Percentiles rank a stretch among this genome's conserved stretches.
These are phyloP conservation scores for Atherinosoma microstoma DNA, from an alignment of 2,797 vertebrate genomes.

Conservation along the genomic window DNA sequence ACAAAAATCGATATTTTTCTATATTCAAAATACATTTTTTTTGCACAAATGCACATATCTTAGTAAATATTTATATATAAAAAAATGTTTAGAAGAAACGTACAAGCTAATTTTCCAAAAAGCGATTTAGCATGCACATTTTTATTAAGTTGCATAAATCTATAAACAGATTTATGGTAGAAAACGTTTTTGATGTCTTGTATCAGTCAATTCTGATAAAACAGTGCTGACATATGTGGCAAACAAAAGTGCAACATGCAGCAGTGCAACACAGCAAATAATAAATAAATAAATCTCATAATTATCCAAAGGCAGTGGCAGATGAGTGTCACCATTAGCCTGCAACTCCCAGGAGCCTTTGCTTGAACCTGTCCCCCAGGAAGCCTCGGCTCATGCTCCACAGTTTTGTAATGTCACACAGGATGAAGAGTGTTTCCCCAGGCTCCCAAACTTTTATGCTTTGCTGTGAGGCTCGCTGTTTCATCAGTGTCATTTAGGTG, in stretches of 20 bases:
- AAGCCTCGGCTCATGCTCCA: slow-evolving; percentile 56
- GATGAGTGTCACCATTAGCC: slow-evolving; percentile 37
- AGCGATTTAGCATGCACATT: not conserved
- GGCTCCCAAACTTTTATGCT: slow-evolving; percentile 73
- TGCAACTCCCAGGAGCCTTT: slow-evolving; percentile 53
- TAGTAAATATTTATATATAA: not conserved
- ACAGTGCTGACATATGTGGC: not conserved
- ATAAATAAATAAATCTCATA: slow-evolving; percentile 7
- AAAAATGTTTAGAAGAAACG: not conserved
- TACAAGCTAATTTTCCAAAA: not conserved
- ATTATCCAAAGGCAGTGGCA: slow-evolving; percentile 12
- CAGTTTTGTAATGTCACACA: slow-evolving; percentile 77
- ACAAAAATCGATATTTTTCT: no score
- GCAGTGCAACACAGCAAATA: not conserved
- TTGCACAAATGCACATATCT: not conserved
- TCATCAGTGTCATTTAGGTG: slow-evolving; percentile 78
- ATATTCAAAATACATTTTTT: not conserved
- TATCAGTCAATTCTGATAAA: not conserved
- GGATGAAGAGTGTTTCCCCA: slow-evolving; percentile 72
- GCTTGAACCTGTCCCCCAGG: slow-evolving; percentile 45
- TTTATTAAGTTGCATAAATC: not conserved
- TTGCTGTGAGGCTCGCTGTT: slow-evolving; percentile 69
- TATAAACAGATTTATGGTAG: not conserved
- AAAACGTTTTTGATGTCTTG: not conserved
- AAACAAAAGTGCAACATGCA: not conserved